phyloP scores from a whole-genome alignment of 2,797 vertebrate genomes.

The Salarias fasciatus region DNA sequence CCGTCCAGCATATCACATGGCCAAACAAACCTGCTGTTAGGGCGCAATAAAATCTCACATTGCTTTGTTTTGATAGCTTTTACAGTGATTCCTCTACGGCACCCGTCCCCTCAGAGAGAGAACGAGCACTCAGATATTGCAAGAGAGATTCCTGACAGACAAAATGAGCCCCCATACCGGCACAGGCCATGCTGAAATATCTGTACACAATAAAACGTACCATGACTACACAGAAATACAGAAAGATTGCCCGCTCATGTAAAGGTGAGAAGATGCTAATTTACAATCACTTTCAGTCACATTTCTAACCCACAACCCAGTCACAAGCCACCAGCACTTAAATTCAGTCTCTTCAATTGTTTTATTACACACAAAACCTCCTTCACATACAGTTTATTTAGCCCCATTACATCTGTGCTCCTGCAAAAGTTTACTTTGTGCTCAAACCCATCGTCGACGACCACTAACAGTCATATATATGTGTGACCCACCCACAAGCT shows the following conservation, averaged over 20 bases:
- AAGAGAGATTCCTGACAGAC: conserved; percentile 38
- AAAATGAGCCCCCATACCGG: conserved; percentile 37
- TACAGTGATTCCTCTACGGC: neutral
- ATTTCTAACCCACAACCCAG: conserved; percentile 38
- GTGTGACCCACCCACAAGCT: conserved; percentile 56
- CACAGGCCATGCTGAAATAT: conserved; percentile 65
- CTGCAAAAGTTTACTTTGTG: conserved; percentile 55
- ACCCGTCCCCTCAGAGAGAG: neutral
- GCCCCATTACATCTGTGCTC: conserved; percentile 38
- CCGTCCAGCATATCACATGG: neutral
- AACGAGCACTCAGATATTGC: conserved; percentile 16
- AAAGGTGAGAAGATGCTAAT: conserved; percentile 38
- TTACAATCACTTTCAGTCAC: conserved; percentile 33
- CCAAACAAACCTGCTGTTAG: neutral
- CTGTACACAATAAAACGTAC: conserved; percentile 47
- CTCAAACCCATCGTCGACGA: conserved; percentile 49
- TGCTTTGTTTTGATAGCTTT: neutral
- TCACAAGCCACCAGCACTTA: conserved; percentile 15
- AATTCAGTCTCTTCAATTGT: conserved; percentile 34
- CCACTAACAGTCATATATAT: conserved; percentile 64
- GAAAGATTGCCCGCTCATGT: conserved; percentile 29
- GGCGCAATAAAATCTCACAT: conserved; percentile 10
- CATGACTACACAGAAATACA: conserved; percentile 55
- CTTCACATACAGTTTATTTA: conserved; percentile 26
- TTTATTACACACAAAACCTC: conserved; percentile 25